phyloP scores from a whole-genome alignment of 2,113 vertebrate species.

The Thinocorus orbignyianus region DNA sequence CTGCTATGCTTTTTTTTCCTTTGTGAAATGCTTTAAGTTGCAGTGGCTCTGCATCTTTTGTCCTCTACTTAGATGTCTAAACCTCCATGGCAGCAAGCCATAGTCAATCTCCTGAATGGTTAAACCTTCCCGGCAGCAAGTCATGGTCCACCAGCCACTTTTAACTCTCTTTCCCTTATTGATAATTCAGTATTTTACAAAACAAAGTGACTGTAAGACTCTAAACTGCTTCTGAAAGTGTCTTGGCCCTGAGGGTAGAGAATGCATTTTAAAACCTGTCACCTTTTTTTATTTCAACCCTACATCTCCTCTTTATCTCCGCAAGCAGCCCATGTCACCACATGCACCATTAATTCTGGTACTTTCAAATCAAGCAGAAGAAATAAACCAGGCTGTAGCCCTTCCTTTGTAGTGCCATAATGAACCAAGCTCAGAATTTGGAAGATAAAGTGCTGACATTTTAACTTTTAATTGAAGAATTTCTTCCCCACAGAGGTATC shows the following conservation, averaged over 20 bases:
- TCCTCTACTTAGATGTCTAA: not conserved
- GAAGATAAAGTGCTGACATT: slow-evolving; percentile 18
- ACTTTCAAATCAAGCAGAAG: slow-evolving; percentile 31
- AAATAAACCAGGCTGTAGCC: not conserved
- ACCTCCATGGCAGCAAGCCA: not conserved
- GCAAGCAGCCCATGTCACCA: not conserved
- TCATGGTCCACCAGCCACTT: not conserved
- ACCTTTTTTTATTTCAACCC: not conserved
- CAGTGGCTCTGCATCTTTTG: not conserved
- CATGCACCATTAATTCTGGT: slow-evolving; percentile 36
- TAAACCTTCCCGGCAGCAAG: not conserved
- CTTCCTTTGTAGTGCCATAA: slow-evolving; percentile 10
- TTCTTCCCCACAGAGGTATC: not conserved
- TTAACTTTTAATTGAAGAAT: slow-evolving; percentile 3
- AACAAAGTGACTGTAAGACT: not conserved
- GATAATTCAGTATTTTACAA: not conserved
- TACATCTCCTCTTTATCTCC: not conserved
- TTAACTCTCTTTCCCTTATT: not conserved
- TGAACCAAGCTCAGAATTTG: not conserved
- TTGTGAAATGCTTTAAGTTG: not conserved
- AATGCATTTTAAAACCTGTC: slow-evolving; percentile 3
- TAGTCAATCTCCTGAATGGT: not conserved
- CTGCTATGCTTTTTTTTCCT: not conserved
- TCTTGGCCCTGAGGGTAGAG: not conserved
- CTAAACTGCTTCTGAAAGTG: not conserved